These are phyloP conservation scores for Charanyca ferruginea DNA, from an alignment of 2,888 invertebrate species.

Conservation along the genomic window DNA sequence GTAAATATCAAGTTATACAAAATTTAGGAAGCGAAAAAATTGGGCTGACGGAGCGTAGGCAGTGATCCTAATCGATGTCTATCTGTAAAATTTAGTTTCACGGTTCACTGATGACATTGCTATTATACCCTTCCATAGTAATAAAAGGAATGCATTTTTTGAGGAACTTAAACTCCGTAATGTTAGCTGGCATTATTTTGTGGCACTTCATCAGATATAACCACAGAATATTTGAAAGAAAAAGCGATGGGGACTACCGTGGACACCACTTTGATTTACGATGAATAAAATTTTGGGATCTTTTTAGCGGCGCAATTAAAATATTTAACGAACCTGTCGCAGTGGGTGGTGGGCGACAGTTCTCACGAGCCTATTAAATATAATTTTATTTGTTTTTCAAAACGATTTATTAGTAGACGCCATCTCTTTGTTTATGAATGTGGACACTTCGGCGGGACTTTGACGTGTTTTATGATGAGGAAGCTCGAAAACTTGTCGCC, in stretches of 20 bases:
- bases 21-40: constrained; percentile 79
- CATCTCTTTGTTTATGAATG: constrained; percentile 75
- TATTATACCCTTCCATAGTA: constrained; percentile 47
- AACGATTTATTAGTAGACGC: constrained; percentile 75
- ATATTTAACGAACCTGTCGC: constrained; percentile 87
- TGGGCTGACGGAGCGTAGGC: constrained; percentile 85
- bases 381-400: constrained; percentile 88
- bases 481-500: constrained; percentile 67
- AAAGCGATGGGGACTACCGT: constrained; percentile 79
- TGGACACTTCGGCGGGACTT: constrained; percentile 69
- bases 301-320: constrained; percentile 90
- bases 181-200: constrained; percentile 52
- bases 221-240: constrained; percentile 48
- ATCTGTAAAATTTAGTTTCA: constrained; percentile 79
- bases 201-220: constrained; percentile 62
- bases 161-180: constrained; percentile 20
- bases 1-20: constrained; percentile 84
- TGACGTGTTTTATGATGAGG: constrained; percentile 74
- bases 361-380: constrained; percentile 90
- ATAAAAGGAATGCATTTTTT: constrained; percentile 39
- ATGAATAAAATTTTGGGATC: constrained; percentile 84
- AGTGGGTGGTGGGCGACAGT: constrained; percentile 91
- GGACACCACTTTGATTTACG: constrained; percentile 88
- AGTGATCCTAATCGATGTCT: constrained; percentile 85
- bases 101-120: constrained; percentile 76